Conservation (phyloP, 1,140 invertebrate genomes). For the Telenomus remus region DNA sequence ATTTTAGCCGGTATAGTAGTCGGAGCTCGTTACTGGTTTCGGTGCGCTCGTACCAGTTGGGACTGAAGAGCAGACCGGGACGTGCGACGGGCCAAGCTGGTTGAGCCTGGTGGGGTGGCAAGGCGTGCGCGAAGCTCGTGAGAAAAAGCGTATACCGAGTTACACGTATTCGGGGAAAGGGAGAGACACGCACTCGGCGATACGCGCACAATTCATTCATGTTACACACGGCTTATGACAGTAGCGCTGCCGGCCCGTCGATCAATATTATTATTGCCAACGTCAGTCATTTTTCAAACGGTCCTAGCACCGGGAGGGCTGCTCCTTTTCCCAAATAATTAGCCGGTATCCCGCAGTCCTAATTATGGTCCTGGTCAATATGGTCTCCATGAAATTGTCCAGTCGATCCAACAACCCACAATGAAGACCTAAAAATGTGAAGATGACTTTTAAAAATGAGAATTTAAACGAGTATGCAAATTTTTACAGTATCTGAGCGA, state of each 20-base stretch:
- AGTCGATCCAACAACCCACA: too few relatives aligned
- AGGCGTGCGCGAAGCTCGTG: slow-evolving; percentile 46
- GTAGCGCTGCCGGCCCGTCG: slow-evolving; percentile 20
- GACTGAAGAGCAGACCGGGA: slow-evolving; percentile 18
- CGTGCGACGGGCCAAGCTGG: slow-evolving; percentile 22
- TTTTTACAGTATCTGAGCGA: too few relatives aligned
- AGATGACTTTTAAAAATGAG: too few relatives aligned
- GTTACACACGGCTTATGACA: slow-evolving; percentile 7
- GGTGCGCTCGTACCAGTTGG: slow-evolving; percentile 16
- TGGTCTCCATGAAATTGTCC: too few relatives aligned
- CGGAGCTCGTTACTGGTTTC: slow-evolving; percentile 13
- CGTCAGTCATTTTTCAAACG: slow-evolving; percentile 28
- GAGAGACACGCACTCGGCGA: slow-evolving; percentile 18
- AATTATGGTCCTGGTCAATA: too few relatives aligned
- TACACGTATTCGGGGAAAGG: slow-evolving; percentile 35
- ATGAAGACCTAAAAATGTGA: too few relatives aligned
- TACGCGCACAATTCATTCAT: slow-evolving; percentile 40
- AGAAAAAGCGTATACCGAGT: slow-evolving; percentile 34
- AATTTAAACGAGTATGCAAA: too few relatives aligned
- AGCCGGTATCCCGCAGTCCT: too few relatives aligned
- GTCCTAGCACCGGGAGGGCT: too few relatives aligned
- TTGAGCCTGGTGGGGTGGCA: slow-evolving; percentile 31
- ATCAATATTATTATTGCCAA: slow-evolving; percentile 43
- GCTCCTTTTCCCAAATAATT: too few relatives aligned
- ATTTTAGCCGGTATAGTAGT: background rate